Evolutionary conservation across 2,888 invertebrate genomes (phyloP).

Genomic region (Melinaea marsaeus): DNA sequence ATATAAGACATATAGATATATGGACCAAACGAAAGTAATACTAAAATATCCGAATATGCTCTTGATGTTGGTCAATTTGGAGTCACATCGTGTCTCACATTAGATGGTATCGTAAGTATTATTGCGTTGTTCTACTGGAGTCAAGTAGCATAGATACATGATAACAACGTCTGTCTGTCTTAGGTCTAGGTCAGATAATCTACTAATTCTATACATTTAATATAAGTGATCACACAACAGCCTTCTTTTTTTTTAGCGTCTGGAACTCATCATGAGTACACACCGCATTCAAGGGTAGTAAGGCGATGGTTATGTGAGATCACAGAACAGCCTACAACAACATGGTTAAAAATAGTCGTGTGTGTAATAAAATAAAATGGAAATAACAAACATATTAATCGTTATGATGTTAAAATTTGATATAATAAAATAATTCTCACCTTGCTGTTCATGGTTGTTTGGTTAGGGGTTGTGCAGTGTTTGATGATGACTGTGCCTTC

Average conservation of each 20-base stretch:
- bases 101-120: background rate
- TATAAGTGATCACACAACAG: too few species aligned
- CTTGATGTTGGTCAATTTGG: background rate
- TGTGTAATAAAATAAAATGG: too few species aligned
- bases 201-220: background rate
- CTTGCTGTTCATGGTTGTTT: slow-evolving; percentile 73
- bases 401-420: slow-evolving; percentile 4
- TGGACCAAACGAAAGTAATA: background rate
- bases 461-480: slow-evolving; percentile 61
- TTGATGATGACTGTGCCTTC: slow-evolving; percentile 61
- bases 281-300: too few species aligned
- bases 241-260: too few species aligned
- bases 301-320: too few species aligned
- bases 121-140: background rate
- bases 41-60: background rate
- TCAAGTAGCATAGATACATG: background rate
- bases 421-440: slow-evolving; percentile 43
- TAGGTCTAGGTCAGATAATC: background rate
- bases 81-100: background rate
- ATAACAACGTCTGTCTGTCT: background rate
- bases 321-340: too few species aligned
- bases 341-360: too few species aligned
- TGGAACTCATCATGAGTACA: too few species aligned
- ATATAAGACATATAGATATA: background rate
- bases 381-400: slow-evolving; percentile 6